Evolutionary conservation across 2,797 vertebrate species (phyloP), one percentile per base, ranked within the genome.

Genomic region (Enteromius afrohamiltoni): DNA sequence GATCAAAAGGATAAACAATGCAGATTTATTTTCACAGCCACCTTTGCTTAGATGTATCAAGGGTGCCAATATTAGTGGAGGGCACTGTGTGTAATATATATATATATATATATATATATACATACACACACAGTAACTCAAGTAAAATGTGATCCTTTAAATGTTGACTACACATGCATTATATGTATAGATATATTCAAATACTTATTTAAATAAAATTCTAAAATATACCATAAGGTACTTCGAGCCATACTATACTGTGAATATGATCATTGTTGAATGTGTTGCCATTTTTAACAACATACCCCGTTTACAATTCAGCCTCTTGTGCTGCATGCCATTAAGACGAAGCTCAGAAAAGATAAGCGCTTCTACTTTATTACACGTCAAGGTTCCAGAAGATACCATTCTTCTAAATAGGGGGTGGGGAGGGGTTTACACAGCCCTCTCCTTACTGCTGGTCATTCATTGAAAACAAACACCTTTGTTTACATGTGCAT

Each of bases 301-400:
- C 13, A 70, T 23, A 7, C n/a, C 42, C 4, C 1, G 16, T 71
- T 70, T 45, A 2, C n/a, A 11, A 17, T 21, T 21, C 8, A 74
- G 49, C 19, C 71, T 74, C 71, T 55, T 0, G 1, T 40, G 3
- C 16, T 55, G 31, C 5, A 74, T 74, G 47, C 60, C n/a, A 69
- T 73, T 55, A 67, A 80, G 16, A 45, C 68, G 40, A 82, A 42
- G 23, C 65, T 80, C 64, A 87, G 88, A 92, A 89, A 94, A 93
- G 94, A 93, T 93, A 95, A 94, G 93, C 92, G 94, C 92, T 92
- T 95, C 95, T 96, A 96, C 93, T 96, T 96, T 96, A 96, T 96
- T 96, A 96, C 92, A 95, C 93, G 95, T 95, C 94, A 93, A 93
- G 93, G 94, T 94, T 96, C 94, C 94, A 96, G 95, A 95, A 95